phyloP scores from a whole-genome alignment of 2,113 vertebrate species.

The Condylura cristata region DNA sequence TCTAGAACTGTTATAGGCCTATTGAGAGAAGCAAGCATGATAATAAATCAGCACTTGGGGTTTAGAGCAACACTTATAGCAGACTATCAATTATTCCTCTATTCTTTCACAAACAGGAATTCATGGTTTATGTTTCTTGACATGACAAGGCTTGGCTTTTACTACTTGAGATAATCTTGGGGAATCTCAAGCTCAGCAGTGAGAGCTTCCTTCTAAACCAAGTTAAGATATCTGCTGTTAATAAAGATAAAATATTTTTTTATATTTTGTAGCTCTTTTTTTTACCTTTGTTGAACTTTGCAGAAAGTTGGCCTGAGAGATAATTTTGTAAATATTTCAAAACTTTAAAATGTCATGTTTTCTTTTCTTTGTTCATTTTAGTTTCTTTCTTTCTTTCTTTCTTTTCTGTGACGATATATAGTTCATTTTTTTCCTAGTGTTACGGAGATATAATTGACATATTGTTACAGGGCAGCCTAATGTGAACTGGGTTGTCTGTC shows the following conservation, averaged over 20 bases:
- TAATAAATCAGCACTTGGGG: background rate
- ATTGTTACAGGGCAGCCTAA: no score
- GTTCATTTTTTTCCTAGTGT: background rate
- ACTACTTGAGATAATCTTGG: background rate
- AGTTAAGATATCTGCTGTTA: background rate
- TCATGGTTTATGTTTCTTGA: background rate
- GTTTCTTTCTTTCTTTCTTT: no score
- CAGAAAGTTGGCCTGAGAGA: background rate
- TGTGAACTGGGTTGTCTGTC: no score
- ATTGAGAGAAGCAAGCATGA: background rate
- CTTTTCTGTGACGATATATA: no score
- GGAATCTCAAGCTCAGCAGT: background rate
- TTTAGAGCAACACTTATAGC: background rate
- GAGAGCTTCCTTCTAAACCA: background rate
- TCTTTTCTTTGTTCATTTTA: no score
- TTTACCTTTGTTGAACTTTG: background rate
- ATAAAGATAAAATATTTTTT: background rate
- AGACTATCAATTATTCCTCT: background rate
- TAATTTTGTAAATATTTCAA: background rate
- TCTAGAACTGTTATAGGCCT: background rate
- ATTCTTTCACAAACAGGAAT: background rate
- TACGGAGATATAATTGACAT: background rate
- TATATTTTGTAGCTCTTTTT: slow-evolving; percentile 3
- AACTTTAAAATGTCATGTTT: background rate
- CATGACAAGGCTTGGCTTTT: background rate